Evolutionary conservation across 2,888 invertebrate species (phyloP), one percentile per base, ranked within the genome.

Genomic region (Kryphioiulus occultus): DNA sequence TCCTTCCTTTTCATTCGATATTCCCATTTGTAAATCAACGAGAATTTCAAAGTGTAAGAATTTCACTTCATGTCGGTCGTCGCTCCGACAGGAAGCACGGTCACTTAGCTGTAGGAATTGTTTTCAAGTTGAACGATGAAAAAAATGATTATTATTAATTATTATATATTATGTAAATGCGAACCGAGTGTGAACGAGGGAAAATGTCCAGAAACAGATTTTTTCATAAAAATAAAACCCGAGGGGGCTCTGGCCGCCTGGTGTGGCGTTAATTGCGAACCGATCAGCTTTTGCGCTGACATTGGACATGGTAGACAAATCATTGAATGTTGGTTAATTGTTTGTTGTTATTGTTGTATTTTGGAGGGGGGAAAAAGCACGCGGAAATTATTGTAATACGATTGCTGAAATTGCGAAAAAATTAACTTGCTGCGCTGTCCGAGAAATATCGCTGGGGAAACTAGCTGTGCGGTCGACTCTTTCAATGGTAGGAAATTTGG

Each of bases 331-430:
- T 85, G 85, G 44, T 85, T 85, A 42, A 39, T 85, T 85, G 85
- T 85, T 85, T 39, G 85, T 85, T 85, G 85, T 85, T 85, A 85
- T 85, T 85, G 85, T 85, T 85, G 85, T 85, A 85, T 85, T 78
- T 78, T 78, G 78, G 78, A 78, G 78, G 78, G 78, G 78, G 15
- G 30, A 78, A 78, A 68, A 10, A 15, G 15, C 78, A 78, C 30
- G 26, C 10, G 26, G 5, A 78, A 78, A 78, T 30, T 78, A 78
- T 78, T 32, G 26, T 78, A 78, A 78, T 78, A 78, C 78, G 78
- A 78, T 78, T 78, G 78, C 78, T 78, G 78, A 30, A 78, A 78
- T 78, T 78, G 78, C 78, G 78, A 78, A 78, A 78, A 78, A 78
- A 68, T 22, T 78, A 78, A 78, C 78, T 78, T 78, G 78, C 78